A percentile compares a stretch with the other conserved stretches of the same genome.
phyloP scores from a whole-genome alignment of 2,113 vertebrate genomes.

The Coracopsis vasa region DNA sequence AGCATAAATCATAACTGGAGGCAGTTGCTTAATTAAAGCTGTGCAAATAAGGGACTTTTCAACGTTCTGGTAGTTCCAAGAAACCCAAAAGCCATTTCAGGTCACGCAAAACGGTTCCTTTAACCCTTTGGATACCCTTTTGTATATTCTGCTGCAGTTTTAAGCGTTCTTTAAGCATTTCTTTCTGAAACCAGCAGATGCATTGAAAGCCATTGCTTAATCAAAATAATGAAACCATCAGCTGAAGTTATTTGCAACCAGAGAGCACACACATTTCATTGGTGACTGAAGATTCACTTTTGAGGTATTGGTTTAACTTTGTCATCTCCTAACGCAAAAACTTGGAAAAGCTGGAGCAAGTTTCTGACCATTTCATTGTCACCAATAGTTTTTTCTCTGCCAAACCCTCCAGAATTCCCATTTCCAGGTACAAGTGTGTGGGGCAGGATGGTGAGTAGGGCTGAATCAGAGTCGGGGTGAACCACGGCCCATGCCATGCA shows the following conservation, averaged over 20 bases:
- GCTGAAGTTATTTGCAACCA: background rate
- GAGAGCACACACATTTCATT: background rate
- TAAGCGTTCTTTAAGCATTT: background rate
- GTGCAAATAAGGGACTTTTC: constrained; percentile 5
- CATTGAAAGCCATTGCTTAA: background rate
- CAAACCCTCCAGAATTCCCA: background rate
- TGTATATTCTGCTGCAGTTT: background rate
- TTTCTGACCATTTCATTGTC: background rate
- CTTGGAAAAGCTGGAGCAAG: background rate
- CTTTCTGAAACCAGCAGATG: background rate
- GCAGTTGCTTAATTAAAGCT: constrained; percentile 48
- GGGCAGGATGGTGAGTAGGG: background rate
- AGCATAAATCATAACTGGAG: constrained; percentile 44
- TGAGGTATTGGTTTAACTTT: background rate
- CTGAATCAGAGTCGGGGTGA: background rate
- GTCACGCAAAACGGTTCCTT: background rate
- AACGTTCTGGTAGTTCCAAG: constrained; percentile 5
- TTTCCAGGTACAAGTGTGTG: fast-evolving
- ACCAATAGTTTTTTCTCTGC: background rate
- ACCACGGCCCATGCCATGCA: fast-evolving
- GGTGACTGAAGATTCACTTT: background rate
- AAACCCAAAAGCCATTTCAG: constrained; percentile 9
- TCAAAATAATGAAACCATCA: background rate
- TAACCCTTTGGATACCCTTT: background rate
- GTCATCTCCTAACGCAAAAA: background rate